phyloP scores from a whole-genome alignment of 92 coral and sea anemone genomes.

The Zoanthus solanderi region DNA sequence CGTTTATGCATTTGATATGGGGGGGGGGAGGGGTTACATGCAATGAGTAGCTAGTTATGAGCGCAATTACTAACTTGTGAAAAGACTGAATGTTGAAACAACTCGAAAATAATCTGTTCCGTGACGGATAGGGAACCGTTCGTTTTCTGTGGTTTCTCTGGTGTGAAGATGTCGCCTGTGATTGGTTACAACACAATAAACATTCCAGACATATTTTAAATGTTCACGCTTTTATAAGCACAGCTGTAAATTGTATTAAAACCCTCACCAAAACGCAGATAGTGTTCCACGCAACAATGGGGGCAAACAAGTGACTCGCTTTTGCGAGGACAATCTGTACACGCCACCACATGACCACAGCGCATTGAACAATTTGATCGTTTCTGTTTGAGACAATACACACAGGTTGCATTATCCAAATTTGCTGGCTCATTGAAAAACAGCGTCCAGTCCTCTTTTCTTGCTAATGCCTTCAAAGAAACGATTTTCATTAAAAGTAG shows the following conservation, averaged over 20 bases:
- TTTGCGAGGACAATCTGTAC: slow-evolving; percentile 10
- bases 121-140: too few species aligned
- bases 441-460: neutral
- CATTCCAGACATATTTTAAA: too few species aligned
- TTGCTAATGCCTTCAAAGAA: slow-evolving; percentile 11
- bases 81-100: too few species aligned
- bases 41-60: too few species aligned
- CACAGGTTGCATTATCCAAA: slow-evolving; percentile 22
- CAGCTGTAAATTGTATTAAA: too few species aligned
- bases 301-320: slow-evolving; percentile 29
- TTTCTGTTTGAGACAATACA: slow-evolving; percentile 16
- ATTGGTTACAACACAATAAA: too few species aligned
- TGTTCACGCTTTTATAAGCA: too few species aligned
- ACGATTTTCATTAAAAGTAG: neutral
- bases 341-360: slow-evolving; percentile 37
- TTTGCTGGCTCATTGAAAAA: neutral
- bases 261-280: slow-evolving; percentile 22
- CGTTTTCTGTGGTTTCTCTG: too few species aligned
- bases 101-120: neutral
- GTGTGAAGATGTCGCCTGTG: too few species aligned
- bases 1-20: too few species aligned
- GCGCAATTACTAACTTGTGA: too few species aligned
- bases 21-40: too few species aligned
- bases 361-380: neutral
- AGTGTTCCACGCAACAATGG: slow-evolving; percentile 19